These are phyloP conservation scores for Trichonephila clavipes DNA, from an alignment of 1,140 invertebrate genomes.

Conservation along the genomic window DNA sequence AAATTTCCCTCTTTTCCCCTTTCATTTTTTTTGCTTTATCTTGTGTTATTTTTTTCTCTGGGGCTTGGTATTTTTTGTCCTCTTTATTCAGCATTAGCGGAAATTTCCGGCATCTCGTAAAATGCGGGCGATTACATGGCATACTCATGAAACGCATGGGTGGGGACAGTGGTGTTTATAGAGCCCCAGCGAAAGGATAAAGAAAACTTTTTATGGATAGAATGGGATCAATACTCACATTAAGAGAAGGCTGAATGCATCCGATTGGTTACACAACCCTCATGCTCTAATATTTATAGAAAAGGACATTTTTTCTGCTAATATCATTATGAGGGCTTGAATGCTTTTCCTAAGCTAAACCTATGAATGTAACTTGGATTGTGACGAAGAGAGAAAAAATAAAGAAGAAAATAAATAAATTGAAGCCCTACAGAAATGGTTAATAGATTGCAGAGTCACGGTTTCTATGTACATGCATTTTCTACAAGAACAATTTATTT, in stretches of 20 bases:
- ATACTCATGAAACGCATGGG: not conserved
- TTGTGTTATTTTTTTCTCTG: not conserved
- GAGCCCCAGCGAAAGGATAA: not conserved
- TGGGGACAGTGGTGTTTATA: not conserved
- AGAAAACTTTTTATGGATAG: slow-evolving; percentile 40
- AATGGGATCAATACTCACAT: slow-evolving; percentile 36
- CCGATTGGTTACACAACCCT: slow-evolving; percentile 39
- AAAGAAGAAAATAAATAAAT: not conserved
- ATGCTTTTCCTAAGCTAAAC: not conserved
- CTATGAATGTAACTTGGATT: not conserved
- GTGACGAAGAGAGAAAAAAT: not conserved
- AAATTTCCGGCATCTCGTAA: slow-evolving; percentile 34
- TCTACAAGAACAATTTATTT: too few relatives aligned
- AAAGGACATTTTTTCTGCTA: not conserved
- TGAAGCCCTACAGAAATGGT: too few relatives aligned
- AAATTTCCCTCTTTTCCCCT: not conserved
- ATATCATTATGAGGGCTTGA: not conserved
- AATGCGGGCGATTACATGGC: slow-evolving; percentile 36
- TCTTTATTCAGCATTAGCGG: slow-evolving; percentile 54
- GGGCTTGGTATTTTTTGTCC: not conserved
- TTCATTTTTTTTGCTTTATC: not conserved
- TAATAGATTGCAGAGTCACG: too few relatives aligned
- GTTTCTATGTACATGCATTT: too few relatives aligned
- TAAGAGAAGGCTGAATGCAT: not conserved
- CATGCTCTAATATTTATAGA: slow-evolving; percentile 24